Percentiles rank a stretch among this genome's conserved stretches.
Conservation (phyloP, 2,888 invertebrate genomes). For the Spatulosminthurus flaviceps region DNA sequence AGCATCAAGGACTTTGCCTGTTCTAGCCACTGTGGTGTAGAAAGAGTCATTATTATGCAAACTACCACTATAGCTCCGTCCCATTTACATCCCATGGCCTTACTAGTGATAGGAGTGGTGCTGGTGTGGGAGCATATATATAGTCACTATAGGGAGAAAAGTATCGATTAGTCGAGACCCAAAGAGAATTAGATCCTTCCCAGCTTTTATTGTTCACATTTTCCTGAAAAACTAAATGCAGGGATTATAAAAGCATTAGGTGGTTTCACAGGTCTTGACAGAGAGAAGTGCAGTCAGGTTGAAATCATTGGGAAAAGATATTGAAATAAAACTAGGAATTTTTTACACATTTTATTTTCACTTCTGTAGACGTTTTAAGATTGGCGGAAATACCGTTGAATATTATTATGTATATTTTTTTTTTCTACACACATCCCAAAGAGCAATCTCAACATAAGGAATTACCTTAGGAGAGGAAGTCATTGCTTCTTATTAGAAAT, state of each 20-base stretch:
- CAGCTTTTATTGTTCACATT: background rate
- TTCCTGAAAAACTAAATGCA: slow-evolving; percentile 18
- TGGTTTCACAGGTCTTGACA: background rate
- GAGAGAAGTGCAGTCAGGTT: background rate
- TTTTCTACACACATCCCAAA: too few species aligned
- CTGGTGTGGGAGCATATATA: too few species aligned
- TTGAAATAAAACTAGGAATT: background rate
- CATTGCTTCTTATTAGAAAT: too few species aligned
- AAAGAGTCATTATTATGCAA: slow-evolving; percentile 38
- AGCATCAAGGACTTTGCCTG: slow-evolving; percentile 19
- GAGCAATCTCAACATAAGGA: too few species aligned
- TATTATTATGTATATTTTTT: too few species aligned
- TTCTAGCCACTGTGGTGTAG: slow-evolving; percentile 13
- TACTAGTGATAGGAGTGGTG: too few species aligned
- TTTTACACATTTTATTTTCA: too few species aligned
- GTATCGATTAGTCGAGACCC: slow-evolving; percentile 6
- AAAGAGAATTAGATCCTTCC: background rate
- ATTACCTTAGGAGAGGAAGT: too few species aligned
- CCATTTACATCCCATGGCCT: background rate
- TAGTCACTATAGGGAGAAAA: background rate
- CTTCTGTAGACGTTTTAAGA: too few species aligned
- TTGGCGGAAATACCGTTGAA: too few species aligned
- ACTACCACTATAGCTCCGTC: background rate
- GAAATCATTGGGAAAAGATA: background rate
- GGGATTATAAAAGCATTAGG: slow-evolving; percentile 7